These are phyloP conservation scores for Catocala nupta DNA, from an alignment of 2,888 invertebrate species.

Conservation along the genomic window DNA sequence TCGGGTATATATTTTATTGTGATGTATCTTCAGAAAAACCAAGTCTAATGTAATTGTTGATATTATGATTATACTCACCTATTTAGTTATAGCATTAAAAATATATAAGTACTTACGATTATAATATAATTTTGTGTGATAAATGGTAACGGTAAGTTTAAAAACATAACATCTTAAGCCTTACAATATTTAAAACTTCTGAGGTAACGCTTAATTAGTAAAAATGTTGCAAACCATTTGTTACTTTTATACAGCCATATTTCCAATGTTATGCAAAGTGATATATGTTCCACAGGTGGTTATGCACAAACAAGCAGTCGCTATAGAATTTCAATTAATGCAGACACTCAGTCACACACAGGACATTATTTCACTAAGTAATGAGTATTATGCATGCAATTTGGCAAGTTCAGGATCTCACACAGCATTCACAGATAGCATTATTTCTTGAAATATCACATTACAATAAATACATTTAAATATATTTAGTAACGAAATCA, in stretches of 20 bases:
- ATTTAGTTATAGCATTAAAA: too few species aligned
- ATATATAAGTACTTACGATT: too few species aligned
- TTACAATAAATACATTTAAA: conserved; percentile 22
- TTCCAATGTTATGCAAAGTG: conserved; percentile 28
- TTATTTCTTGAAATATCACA: conserved; percentile 33
- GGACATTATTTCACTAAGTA: conserved; percentile 17
- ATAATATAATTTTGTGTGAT: too few species aligned
- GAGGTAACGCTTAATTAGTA: conserved; percentile 10
- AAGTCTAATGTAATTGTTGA: too few species aligned
- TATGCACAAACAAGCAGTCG: conserved; percentile 14
- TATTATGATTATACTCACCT: too few species aligned
- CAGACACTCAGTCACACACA: conserved; percentile 8
- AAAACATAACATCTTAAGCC: too few species aligned
- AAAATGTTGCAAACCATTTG: conserved; percentile 9
- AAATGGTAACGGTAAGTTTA: too few species aligned
- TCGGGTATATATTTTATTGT: too few species aligned
- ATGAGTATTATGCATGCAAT: conserved; percentile 39
- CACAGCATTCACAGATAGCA: conserved; percentile 44
- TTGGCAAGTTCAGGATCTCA: conserved; percentile 29
- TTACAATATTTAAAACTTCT: conserved; percentile 4
- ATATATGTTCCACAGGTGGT: conserved; percentile 18
- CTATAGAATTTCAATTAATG: conserved; percentile 19
- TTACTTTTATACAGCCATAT: conserved; percentile 8
- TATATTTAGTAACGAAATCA: conserved; percentile 39
- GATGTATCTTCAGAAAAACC: too few species aligned